These are phyloP conservation scores for Drosophila biarmipes DNA, from an alignment of 1,140 invertebrate species.

Conservation along the genomic window DNA sequence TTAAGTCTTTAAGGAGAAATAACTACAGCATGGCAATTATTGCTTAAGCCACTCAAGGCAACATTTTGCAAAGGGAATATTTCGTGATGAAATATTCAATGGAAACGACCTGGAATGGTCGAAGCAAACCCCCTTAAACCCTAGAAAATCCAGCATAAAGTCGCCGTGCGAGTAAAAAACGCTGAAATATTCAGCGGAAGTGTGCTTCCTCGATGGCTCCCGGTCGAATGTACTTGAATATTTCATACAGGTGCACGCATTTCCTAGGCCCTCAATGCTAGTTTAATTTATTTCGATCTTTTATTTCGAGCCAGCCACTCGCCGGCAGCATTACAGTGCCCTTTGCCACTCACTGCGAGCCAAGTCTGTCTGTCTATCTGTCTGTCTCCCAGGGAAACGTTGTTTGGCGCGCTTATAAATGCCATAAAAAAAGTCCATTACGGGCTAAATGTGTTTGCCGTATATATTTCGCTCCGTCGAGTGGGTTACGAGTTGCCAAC, in stretches of 20 bases:
- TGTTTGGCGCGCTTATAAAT: slow-evolving; percentile 48
- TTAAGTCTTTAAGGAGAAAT: not conserved
- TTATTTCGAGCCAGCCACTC: slow-evolving; percentile 12
- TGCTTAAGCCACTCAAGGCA: not conserved
- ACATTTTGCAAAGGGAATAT: not conserved
- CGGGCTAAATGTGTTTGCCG: slow-evolving; percentile 49
- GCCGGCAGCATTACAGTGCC: no score
- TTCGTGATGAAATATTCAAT: not conserved
- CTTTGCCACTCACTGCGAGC: slow-evolving; percentile 2
- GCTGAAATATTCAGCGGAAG: slow-evolving; percentile 23
- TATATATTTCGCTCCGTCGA: slow-evolving; percentile 11
- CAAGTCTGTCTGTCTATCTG: slow-evolving; percentile 7
- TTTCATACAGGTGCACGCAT: slow-evolving; percentile 23
- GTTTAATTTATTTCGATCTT: slow-evolving; percentile 52
- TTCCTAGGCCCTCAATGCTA: slow-evolving; percentile 22
- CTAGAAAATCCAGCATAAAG: not conserved
- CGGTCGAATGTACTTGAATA: slow-evolving; percentile 40
- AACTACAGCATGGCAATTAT: not conserved
- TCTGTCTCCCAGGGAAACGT: slow-evolving; percentile 27
- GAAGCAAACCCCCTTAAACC: not conserved
- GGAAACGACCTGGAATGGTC: not conserved
- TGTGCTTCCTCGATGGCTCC: not conserved
- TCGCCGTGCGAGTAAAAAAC: not conserved
- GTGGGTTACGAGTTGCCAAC: slow-evolving; percentile 40
- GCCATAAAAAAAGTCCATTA: slow-evolving; percentile 61